Evolutionary conservation across 1,140 invertebrate genomes (phyloP).

Genomic region (Lineus longissimus): DNA sequence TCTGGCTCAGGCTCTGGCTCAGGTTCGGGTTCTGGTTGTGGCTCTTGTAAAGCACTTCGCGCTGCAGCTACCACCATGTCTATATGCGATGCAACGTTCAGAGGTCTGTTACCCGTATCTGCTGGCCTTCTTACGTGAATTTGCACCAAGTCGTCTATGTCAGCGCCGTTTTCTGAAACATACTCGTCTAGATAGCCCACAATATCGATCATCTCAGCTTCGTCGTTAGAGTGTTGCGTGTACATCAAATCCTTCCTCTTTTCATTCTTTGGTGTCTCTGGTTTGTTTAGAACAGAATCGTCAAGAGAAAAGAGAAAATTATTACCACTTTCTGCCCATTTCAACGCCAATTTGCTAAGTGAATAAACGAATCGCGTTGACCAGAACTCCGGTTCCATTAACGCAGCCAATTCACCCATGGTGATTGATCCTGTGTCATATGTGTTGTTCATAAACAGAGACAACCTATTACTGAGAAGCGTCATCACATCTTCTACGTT

Average conservation of each 20-base stretch:
- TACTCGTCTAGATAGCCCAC: not conserved
- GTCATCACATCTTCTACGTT: slow-evolving; percentile 3
- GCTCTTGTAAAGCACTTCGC: not conserved
- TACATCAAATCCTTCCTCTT: slow-evolving; percentile 5
- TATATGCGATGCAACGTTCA: not conserved
- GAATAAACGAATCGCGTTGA: not conserved
- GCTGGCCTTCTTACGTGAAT: not conserved
- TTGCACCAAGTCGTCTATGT: not conserved
- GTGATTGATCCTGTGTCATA: not conserved
- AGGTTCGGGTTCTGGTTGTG: not conserved
- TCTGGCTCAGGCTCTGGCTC: not conserved
- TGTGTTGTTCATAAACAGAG: not conserved
- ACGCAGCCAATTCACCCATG: slow-evolving; percentile 1
- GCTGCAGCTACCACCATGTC: not conserved
- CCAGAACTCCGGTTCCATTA: slow-evolving; percentile 2
- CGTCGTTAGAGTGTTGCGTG: slow-evolving; percentile 2
- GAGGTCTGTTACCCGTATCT: slow-evolving; percentile 3
- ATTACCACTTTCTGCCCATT: not conserved
- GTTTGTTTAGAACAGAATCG: slow-evolving; percentile 1
- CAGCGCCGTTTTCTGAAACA: not conserved
- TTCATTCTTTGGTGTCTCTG: not conserved
- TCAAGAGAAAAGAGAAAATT: slow-evolving; percentile 1
- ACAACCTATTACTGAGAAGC: not conserved
- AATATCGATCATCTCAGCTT: not conserved
- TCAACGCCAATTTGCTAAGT: not conserved